A percentile compares a stretch with the other conserved stretches of the same genome.
phyloP scores from a whole-genome alignment of 2,113 vertebrate genomes.

The Mohoua ochrocephala region DNA sequence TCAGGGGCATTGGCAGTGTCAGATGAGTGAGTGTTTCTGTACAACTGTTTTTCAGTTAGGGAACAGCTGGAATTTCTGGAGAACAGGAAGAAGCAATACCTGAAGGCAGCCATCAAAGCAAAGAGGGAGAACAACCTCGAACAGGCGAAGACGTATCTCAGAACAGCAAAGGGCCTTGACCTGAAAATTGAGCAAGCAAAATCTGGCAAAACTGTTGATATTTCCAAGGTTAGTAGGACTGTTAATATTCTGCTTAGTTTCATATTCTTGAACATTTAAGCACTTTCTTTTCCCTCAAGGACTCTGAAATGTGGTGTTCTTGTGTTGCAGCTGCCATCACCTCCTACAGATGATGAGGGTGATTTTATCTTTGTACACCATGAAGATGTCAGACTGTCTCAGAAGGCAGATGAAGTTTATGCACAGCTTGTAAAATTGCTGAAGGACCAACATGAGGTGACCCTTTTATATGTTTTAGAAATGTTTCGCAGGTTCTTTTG shows the following conservation, averaged over 20 bases:
- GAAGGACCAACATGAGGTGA: constrained; percentile 87
- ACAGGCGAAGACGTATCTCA: constrained; percentile 84
- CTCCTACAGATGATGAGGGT: constrained; percentile 85
- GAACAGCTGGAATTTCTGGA: constrained; percentile 88
- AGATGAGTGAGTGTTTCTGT: not conserved
- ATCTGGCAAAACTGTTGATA: constrained; percentile 77
- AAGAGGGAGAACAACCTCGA: constrained; percentile 90
- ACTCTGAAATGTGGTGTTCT: not conserved
- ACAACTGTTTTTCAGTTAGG: constrained; percentile 63
- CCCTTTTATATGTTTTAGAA: not conserved
- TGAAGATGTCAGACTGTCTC: constrained; percentile 83
- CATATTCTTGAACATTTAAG: not conserved
- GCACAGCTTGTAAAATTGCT: constrained; percentile 84
- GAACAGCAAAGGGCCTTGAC: constrained; percentile 83
- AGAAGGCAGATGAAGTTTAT: constrained; percentile 88
- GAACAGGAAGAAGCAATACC: constrained; percentile 85
- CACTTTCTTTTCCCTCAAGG: not conserved
- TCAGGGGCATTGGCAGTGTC: not conserved
- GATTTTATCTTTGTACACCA: constrained; percentile 93
- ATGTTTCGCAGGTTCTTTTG: not conserved
- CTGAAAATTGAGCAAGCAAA: constrained; percentile 78
- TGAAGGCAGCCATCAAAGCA: constrained; percentile 89
- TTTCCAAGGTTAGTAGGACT: constrained; percentile 76
- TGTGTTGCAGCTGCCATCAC: constrained; percentile 84
- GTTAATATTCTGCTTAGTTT: not conserved